Conservation (phyloP, 1,140 invertebrate genomes). For the Cyclina sinensis region DNA sequence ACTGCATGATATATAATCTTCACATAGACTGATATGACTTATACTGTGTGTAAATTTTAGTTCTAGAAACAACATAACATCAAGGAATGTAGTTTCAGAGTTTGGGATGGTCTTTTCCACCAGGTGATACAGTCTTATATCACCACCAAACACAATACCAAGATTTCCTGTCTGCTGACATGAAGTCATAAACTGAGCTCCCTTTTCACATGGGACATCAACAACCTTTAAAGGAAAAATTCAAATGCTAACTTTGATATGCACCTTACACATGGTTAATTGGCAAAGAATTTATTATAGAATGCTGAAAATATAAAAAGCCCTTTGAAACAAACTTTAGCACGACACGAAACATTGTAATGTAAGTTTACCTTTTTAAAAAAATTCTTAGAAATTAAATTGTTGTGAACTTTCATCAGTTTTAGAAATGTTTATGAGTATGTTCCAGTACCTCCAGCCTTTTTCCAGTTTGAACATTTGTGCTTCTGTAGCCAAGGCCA, state of each 20-base stretch:
- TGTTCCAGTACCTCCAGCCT: conserved; percentile 49
- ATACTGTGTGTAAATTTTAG: conserved; percentile 27
- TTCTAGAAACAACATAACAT: conserved; percentile 52
- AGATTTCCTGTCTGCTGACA: conserved; percentile 63
- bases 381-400: too few species aligned
- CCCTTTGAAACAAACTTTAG: too few species aligned
- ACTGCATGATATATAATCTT: conserved; percentile 50
- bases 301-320: too few species aligned
- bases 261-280: too few species aligned
- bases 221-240: conserved; percentile 43
- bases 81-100: conserved; percentile 41
- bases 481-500: conserved; percentile 60
- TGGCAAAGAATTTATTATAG: too few species aligned
- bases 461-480: conserved; percentile 58
- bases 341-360: too few species aligned
- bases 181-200: conserved; percentile 26
- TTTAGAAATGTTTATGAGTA: too few species aligned
- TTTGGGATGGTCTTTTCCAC: conserved; percentile 66
- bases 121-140: conserved; percentile 46
- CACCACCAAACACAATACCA: neutral
- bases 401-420: too few species aligned
- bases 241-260: neutral
- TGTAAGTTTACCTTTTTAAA: too few species aligned
- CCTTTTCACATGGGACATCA: conserved; percentile 50
- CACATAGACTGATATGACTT: conserved; percentile 46